A percentile compares a stretch with the other conserved stretches of the same genome.
phyloP scores from a whole-genome alignment of 2,113 vertebrate species.

The Polypterus senegalus region DNA sequence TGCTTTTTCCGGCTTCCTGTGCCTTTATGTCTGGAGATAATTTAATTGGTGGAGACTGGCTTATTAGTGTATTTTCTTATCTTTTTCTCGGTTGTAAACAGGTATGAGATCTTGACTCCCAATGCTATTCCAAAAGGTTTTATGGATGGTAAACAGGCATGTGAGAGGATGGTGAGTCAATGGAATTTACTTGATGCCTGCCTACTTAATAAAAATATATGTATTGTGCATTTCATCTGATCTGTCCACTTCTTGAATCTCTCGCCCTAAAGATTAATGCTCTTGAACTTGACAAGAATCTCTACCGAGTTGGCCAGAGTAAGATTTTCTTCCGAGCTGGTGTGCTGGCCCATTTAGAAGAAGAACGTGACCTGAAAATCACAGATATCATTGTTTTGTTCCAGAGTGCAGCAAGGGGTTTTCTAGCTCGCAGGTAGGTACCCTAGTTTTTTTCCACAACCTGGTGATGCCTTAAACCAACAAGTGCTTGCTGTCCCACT shows the following conservation, averaged over 20 bases:
- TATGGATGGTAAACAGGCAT: slow-evolving; percentile 87
- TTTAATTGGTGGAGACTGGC: too few relatives aligned
- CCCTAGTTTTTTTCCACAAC: too few relatives aligned
- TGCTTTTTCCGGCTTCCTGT: background rate
- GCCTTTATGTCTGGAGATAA: background rate
- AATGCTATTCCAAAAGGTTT: slow-evolving; percentile 85
- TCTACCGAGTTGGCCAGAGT: slow-evolving; percentile 79
- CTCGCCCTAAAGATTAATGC: slow-evolving; percentile 55
- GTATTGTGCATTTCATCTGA: too few relatives aligned
- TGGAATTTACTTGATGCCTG: too few relatives aligned
- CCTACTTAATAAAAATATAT: too few relatives aligned
- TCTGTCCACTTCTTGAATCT: too few relatives aligned
- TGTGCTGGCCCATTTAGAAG: slow-evolving; percentile 75
- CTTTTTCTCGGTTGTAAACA: slow-evolving; percentile 18
- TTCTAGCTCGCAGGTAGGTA: slow-evolving; percentile 68
- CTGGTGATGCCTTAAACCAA: too few relatives aligned
- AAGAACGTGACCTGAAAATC: slow-evolving; percentile 81
- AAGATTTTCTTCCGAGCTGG: slow-evolving; percentile 87
- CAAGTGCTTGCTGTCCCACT: too few relatives aligned
- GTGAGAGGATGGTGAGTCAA: slow-evolving; percentile 68
- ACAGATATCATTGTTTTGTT: slow-evolving; percentile 83
- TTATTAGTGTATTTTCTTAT: too few relatives aligned
- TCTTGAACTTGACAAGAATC: slow-evolving; percentile 71
- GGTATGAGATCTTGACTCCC: slow-evolving; percentile 83
- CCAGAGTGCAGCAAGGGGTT: slow-evolving; percentile 72